A percentile compares a stretch with the other conserved stretches of the same genome.
Evolutionary conservation across 2,888 invertebrate species (phyloP).

Genomic region (Hoplodrina ambigua): DNA sequence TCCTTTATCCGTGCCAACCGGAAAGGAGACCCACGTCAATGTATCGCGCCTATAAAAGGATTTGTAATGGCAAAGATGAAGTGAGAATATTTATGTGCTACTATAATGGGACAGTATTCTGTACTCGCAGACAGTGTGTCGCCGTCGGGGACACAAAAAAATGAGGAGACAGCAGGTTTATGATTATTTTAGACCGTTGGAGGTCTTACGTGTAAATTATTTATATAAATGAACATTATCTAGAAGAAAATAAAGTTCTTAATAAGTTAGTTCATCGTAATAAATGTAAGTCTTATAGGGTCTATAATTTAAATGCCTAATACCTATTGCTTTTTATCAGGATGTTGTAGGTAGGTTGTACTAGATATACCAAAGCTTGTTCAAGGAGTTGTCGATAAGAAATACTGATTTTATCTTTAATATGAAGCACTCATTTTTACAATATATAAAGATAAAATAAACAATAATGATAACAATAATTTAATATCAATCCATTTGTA

Average conservation of each 20-base stretch:
- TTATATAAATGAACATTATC: slow-evolving; percentile 32
- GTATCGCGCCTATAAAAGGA: slow-evolving; percentile 83
- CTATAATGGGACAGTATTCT: slow-evolving; percentile 72
- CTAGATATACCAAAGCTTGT: slow-evolving; percentile 57
- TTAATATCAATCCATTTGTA: slow-evolving; percentile 85
- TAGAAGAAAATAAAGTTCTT: slow-evolving; percentile 4
- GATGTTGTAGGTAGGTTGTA: slow-evolving; percentile 76
- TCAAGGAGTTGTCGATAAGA: slow-evolving; percentile 70
- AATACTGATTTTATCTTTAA: slow-evolving; percentile 84
- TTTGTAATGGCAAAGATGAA: slow-evolving; percentile 83
- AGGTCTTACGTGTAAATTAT: slow-evolving; percentile 65
- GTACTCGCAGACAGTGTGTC: slow-evolving; percentile 83
- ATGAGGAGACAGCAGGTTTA: slow-evolving; percentile 45
- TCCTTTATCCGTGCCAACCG: slow-evolving; percentile 83
- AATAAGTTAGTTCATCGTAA: slow-evolving; percentile 1
- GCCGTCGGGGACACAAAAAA: slow-evolving; percentile 70
- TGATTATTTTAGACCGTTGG: slow-evolving; percentile 64
- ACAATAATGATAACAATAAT: slow-evolving; percentile 86
- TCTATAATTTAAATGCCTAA: slow-evolving; percentile 11
- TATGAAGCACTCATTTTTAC: slow-evolving; percentile 83
- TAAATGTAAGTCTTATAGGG: background rate
- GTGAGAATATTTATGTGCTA: slow-evolving; percentile 76
- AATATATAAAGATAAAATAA: slow-evolving; percentile 84
- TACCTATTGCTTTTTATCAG: slow-evolving; percentile 39
- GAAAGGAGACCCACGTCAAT: slow-evolving; percentile 87